Evolutionary conservation across 2,113 vertebrate species (phyloP).

Genomic region (Crotalus tigris): DNA sequence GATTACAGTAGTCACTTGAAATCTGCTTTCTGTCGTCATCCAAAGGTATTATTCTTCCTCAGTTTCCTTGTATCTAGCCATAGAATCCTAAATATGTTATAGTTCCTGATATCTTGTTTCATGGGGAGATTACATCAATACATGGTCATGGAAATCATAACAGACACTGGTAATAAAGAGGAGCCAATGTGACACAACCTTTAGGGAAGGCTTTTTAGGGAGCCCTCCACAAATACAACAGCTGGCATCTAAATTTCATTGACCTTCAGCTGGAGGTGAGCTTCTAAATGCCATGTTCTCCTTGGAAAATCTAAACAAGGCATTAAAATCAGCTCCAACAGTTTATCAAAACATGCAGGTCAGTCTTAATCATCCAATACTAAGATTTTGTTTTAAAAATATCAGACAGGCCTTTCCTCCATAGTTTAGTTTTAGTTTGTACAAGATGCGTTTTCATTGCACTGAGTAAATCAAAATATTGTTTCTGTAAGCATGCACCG

Average conservation of each 20-base stretch:
- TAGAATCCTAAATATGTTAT: background rate
- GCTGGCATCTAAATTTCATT: constrained; percentile 24
- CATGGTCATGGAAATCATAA: background rate
- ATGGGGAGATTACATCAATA: constrained; percentile 1
- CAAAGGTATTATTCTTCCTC: background rate
- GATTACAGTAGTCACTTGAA: background rate
- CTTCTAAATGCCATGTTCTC: constrained; percentile 23
- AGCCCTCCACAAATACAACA: background rate
- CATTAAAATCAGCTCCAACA: background rate
- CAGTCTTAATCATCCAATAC: constrained; percentile 32
- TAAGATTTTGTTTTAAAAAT: background rate
- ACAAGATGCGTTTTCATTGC: constrained; percentile 6
- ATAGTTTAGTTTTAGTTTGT: constrained; percentile 30
- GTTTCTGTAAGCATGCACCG: constrained; percentile 26
- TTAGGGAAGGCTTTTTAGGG: background rate
- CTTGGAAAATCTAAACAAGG: constrained; percentile 14
- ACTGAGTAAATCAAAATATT: constrained; percentile 39
- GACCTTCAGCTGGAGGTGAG: constrained; percentile 6
- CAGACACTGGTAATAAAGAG: constrained; percentile 21
- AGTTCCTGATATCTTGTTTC: constrained; percentile 18
- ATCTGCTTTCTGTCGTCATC: background rate
- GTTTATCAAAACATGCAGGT: constrained; percentile 22
- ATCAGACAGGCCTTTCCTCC: constrained; percentile 25
- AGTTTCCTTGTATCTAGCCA: background rate
- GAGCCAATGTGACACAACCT: constrained; percentile 10